A percentile compares a stretch with the other conserved stretches of the same genome.
Conservation (phyloP, 2,888 invertebrate species). For the Apocheima hispidaria region DNA sequence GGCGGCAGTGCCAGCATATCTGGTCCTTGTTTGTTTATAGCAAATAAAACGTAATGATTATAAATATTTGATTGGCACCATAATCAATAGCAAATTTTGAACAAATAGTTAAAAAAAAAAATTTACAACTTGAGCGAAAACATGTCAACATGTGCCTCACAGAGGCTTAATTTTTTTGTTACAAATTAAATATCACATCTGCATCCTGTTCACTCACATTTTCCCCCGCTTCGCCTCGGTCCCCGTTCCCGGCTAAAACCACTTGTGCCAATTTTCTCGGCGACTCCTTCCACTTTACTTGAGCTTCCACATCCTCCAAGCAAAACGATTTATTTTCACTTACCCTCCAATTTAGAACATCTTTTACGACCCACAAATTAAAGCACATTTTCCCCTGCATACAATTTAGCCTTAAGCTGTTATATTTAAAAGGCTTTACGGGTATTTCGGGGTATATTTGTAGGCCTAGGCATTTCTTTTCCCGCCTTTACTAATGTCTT, state of each 20-base stretch:
- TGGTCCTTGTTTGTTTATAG: too few relatives aligned
- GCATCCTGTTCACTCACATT: slow-evolving; percentile 36
- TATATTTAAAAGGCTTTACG: slow-evolving; percentile 23
- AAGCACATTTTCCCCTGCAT: slow-evolving; percentile 56
- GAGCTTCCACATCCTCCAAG: slow-evolving; percentile 67
- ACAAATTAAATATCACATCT: slow-evolving; percentile 25
- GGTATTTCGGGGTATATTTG: slow-evolving; percentile 72
- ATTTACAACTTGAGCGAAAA: too few relatives aligned
- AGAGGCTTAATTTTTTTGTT: slow-evolving; percentile 24
- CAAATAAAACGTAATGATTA: too few relatives aligned
- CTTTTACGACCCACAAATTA: slow-evolving; percentile 54
- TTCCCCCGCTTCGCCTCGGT: slow-evolving; percentile 62
- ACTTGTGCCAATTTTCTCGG: slow-evolving; percentile 86
- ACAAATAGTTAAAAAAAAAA: too few relatives aligned
- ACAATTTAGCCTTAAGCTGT: slow-evolving; percentile 18
- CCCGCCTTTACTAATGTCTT: slow-evolving; percentile 77
- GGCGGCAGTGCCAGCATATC: too few relatives aligned
- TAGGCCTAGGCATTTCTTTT: slow-evolving; percentile 79
- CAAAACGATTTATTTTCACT: slow-evolving; percentile 66
- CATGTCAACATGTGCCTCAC: slow-evolving; percentile 34
- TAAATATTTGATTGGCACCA: too few relatives aligned
- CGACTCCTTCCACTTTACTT: slow-evolving; percentile 84
- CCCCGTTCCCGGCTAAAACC: slow-evolving; percentile 80
- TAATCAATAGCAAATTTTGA: too few relatives aligned
- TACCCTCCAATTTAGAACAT: slow-evolving; percentile 55